These are phyloP conservation scores for Plusia festucae DNA, from an alignment of 2,888 invertebrate genomes.

Conservation along the genomic window DNA sequence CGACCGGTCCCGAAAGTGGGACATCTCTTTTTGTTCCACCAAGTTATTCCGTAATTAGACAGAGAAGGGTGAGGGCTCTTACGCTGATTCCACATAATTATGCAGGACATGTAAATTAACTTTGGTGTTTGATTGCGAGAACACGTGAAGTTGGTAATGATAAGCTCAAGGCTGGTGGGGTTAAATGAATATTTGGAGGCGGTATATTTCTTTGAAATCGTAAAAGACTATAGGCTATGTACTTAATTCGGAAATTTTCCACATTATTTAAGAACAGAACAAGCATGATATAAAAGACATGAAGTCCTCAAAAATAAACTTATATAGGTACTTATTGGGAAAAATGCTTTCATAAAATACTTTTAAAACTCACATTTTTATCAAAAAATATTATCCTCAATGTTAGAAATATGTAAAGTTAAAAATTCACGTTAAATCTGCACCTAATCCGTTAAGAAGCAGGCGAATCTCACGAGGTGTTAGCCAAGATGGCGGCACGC, in stretches of 20 bases:
- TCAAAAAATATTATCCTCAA: neutral
- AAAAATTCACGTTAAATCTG: constrained; percentile 39
- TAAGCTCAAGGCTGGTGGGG: constrained; percentile 22
- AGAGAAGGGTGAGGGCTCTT: constrained; percentile 70
- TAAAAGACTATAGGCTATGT: neutral
- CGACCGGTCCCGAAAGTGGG: constrained; percentile 88
- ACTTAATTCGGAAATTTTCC: no score
- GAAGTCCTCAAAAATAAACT: neutral
- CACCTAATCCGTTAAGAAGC: constrained; percentile 61
- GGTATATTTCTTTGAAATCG: constrained; percentile 2
- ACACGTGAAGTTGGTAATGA: constrained; percentile 45
- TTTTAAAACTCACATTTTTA: neutral
- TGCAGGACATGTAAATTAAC: constrained; percentile 66
- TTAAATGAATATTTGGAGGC: constrained; percentile 25
- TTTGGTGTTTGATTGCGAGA: constrained; percentile 58
- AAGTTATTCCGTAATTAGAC: constrained; percentile 88
- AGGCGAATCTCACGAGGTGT: constrained; percentile 82
- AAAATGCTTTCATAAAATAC: no score
- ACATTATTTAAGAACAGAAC: no score
- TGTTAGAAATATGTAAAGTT: neutral
- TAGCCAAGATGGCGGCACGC: constrained; percentile 87
- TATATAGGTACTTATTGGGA: no score
- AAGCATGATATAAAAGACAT: neutral
- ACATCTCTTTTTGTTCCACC: constrained; percentile 89
- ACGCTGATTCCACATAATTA: constrained; percentile 63